These are phyloP conservation scores for Erythrocercus mccallii DNA, from an alignment of 2,113 vertebrate genomes.

Conservation along the genomic window DNA sequence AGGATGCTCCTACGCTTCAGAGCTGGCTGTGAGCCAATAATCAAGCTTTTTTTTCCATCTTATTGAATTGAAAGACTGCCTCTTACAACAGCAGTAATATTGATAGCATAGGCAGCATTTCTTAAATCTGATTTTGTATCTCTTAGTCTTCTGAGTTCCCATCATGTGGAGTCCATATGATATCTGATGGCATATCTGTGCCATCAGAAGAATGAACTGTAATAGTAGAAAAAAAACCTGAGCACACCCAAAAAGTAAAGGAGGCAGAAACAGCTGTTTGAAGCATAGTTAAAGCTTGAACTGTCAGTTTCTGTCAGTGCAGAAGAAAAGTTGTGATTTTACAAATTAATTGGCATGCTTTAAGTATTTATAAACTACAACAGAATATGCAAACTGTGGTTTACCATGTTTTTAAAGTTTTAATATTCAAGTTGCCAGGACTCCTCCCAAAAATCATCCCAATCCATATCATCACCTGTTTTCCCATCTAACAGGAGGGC, in stretches of 20 bases:
- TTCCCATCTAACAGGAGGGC: background rate
- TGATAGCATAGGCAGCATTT: background rate
- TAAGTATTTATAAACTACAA: background rate
- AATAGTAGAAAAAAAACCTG: background rate
- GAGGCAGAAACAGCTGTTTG: background rate
- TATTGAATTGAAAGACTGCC: background rate
- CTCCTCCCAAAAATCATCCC: background rate
- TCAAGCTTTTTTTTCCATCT: background rate
- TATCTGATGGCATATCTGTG: background rate
- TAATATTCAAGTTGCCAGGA: background rate
- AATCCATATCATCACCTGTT: background rate
- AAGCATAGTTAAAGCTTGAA: background rate
- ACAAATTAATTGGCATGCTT: background rate
- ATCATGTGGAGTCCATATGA: accelerated
- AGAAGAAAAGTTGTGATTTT: background rate
- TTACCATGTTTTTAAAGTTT: background rate
- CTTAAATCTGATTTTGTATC: background rate
- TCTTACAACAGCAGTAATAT: background rate
- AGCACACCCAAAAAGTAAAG: background rate
- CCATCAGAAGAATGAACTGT: background rate
- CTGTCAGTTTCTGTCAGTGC: background rate
- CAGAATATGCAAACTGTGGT: background rate
- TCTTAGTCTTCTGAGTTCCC: background rate
- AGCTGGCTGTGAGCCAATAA: background rate
- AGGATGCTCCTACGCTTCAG: background rate